Evolutionary conservation across 1,140 invertebrate species (phyloP), one percentile per base, ranked within the genome.

Genomic region (Stegodyphus dumicola): DNA sequence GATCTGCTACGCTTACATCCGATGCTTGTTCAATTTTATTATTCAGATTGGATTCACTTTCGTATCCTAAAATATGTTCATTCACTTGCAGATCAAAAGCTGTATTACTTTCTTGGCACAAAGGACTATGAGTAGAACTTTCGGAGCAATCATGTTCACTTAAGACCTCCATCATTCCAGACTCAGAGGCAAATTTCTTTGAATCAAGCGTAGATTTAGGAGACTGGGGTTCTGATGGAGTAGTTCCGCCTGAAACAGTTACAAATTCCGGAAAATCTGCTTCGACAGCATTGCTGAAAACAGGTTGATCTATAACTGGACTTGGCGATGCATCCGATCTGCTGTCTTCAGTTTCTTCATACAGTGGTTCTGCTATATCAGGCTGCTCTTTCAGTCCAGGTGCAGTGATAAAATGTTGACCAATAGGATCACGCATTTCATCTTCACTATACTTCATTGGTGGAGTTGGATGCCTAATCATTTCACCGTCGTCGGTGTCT

Each of bases 211-310:
- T 54, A 17, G 81, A 49, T 65, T 85, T 84, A 5, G 87, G 87
- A 11, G 87, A 88, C 6, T 86, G 83, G 5, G 87, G 86, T 76
- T 88, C 87, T 7, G 86, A 87, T 11, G 87, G 86, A 6, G 87
- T 88, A 5, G 86, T 88, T 5, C 83, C 87, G n/a, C 80, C 87
- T 51, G 87, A 88, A 10, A 88, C 71, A 48, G 73, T 87, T 10
- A 88, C 81, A 15, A 87, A 6, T 64, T 88, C 87, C 11, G 87
- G 81, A 65, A 77, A 88, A 52, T 88, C 86, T n/a, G 76, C 86
- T 48, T 54, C 13, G 13, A 71, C 65, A 15, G 48, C 74, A 67
- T 71, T 87, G 5, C 84, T 73, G 18, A 78, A 87, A 11, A 87
- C 84, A n/a, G 87, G 87, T 69, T 87, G 80, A 53, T 87, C 87